Evolutionary conservation across 1,140 invertebrate species (phyloP), one percentile per base, ranked within the genome.

Genomic region (Teleopsis dalmanni): DNA sequence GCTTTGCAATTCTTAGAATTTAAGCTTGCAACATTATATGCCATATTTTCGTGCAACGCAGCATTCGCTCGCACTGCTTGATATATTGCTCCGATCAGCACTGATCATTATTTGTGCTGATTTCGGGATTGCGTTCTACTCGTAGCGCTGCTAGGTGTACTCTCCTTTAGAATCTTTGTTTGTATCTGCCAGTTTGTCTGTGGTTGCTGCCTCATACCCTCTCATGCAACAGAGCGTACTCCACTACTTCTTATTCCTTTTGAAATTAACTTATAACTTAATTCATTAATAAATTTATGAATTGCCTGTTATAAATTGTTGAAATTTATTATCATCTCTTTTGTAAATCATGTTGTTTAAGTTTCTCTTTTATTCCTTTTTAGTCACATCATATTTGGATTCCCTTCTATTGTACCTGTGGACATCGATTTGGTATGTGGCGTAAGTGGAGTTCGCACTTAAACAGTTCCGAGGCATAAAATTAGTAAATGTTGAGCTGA

Each of bases 271-370:
- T 65, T 65, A 65, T 65, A 65, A 65, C 62, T 65, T 65, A 65
- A 65, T 65, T 65, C 62, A 65, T 65, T 65, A 65, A 65, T 62
- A 65, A 65, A 65, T 65, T 65, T 62, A 65, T 65, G 59, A 65
- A 65, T 62, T 60, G 56, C 47, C 54, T 49, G 62, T 57, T 63
- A 63, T 60, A 65, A 65, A 59, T 65, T 65, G 59, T 60, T 51
- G 50, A 54, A 60, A 65, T 63, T 63, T 62, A 65, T 65, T 64
- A 55, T 43, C 36, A 31, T 50, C 38, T 49, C 16, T 31, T 33
- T 37, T 40, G 23, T 48, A 37, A 34, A 40, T 46, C 44, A 46
- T 26, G 44, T 46, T 22, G 31, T n/a, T n/a, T n/a, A n/a, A n/a
- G n/a, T n/a, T n/a, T n/a, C n/a, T n/a, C n/a, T n/a, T n/a, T n/a